Evolutionary conservation across 1,140 invertebrate species (phyloP), one percentile per base, ranked within the genome.

Genomic region (Calephelis virginiensis): DNA sequence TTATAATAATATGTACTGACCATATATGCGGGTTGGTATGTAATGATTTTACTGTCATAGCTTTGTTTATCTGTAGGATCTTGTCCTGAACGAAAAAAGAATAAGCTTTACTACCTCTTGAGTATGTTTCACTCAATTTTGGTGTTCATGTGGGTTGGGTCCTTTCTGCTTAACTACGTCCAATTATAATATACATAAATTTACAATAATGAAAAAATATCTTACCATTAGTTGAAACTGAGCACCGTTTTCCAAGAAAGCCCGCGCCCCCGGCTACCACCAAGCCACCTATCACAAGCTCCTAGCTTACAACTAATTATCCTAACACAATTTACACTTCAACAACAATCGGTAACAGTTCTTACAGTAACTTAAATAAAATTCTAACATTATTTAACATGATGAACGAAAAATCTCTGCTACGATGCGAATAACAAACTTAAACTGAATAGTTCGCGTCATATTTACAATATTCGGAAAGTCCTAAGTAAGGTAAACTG

Each of bases 371-470:
- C 76, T 82, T 84, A 86, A 86, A 89, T 89, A 90, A 88, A 89
- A 85, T 71, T 86, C 79, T 89, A 87, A 85, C 82, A 90, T 84
- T 87, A 89, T 78, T 89, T 88, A 90, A 89, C 86, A 85, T 82
- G 74, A 85, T 81, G 82, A 83, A 74, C 77, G 81, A 83, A 81
- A 85, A 82, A 85, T 86, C 76, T 86, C 75, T 74, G 81, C 76
- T 83, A 80, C 75, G 63, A 84, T 76, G 80, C 79, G 66, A 80
- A 80, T 81, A 77, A 80, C 73, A 82, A 80, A 75, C 73, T 77
- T 71, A 73, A 78, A 82, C 72, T 72, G 45, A 72, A 68, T 60
- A 69, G 70, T 79, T 75, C 69, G 77, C 73, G 76, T 83, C 76
- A 28, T 75, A 74, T 81, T 76, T 80, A 78, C 75, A 83, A 66